Base-by-base conservation (phyloP, 2,888 invertebrate genomes). In the Megamerina dolium region DNA sequence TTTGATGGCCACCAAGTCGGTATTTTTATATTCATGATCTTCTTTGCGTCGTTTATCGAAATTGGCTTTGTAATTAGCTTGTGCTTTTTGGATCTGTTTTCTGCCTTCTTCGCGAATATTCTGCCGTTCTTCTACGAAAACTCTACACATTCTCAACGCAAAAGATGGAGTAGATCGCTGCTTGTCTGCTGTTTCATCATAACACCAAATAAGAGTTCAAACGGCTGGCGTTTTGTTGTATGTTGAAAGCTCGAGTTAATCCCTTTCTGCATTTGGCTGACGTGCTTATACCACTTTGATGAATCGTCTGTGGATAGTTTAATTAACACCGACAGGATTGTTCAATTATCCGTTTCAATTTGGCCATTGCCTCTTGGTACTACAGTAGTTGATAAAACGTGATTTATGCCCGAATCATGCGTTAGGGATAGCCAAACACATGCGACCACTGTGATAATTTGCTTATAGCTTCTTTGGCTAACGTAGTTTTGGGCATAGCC, bases 391-490 rank as follows among this genome's bases (percentile, higher is more conserved):
- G n/a, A n/a, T n/a, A n/a, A n/a, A n/a, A n/a, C n/a, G n/a, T n/a
- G n/a, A n/a, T n/a, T n/a, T n/a, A n/a, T n/a, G n/a, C n/a, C n/a
- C n/a, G n/a, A n/a, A n/a, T n/a, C n/a, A n/a, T n/a, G n/a, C n/a
- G n/a, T n/a, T n/a, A n/a, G n/a, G n/a, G n/a, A n/a, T n/a, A n/a
- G n/a, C n/a, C n/a, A n/a, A n/a, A n/a, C n/a, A n/a, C n/a, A n/a
- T n/a, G n/a, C n/a, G n/a, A n/a, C n/a, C n/a, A n/a, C n/a, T n/a
- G 45, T 30, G 17, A 37, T 35, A 19, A 42, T 41, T 30, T 45
- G 41, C 60, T 64, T 37, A 2, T 32, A 12, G 10, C n/a, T 17
- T 9, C 14, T 58, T 32, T 34, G 64, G 21, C 32, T 37, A 23
- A 34, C 44, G 35, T 41, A 45, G 19, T 35, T 41, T 12, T 23